These are phyloP conservation scores for Andrena bicolor DNA, from an alignment of 2,888 invertebrate genomes.

Conservation along the genomic window DNA sequence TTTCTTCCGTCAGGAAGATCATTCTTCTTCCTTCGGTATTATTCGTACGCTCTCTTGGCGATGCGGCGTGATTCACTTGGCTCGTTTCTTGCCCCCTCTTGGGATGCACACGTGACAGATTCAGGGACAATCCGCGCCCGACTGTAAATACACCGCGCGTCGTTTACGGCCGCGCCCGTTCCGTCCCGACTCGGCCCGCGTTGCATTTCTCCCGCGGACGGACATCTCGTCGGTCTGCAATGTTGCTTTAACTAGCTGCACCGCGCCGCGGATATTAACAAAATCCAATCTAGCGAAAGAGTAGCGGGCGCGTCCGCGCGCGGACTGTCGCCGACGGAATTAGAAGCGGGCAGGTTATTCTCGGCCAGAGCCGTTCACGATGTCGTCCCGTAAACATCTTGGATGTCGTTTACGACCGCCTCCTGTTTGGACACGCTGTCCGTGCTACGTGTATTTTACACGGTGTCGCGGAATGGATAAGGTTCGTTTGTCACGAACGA, in stretches of 20 bases:
- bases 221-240: slow-evolving; percentile 9
- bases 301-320: background rate
- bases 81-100: slow-evolving; percentile 16
- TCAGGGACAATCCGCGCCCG: slow-evolving; percentile 5
- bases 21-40: background rate
- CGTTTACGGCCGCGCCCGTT: slow-evolving; percentile 29
- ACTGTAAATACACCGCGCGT: slow-evolving; percentile 30
- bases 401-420: slow-evolving; percentile 59
- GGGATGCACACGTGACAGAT: background rate
- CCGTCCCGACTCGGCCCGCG: background rate
- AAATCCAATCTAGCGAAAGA: background rate
- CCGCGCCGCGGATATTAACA: slow-evolving; percentile 9
- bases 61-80: slow-evolving; percentile 7
- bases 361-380: slow-evolving; percentile 7
- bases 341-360: slow-evolving; percentile 37
- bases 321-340: slow-evolving; percentile 20
- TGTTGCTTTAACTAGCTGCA: slow-evolving; percentile 8
- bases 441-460: slow-evolving; percentile 22
- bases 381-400: slow-evolving; percentile 54
- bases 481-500: slow-evolving; percentile 44
- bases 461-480: slow-evolving; percentile 15
- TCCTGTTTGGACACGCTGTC: slow-evolving; percentile 19
- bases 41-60: background rate
- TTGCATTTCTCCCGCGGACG: background rate
- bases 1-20: background rate